Conservation (phyloP, 2,888 invertebrate species). For the Panopea generosa region DNA sequence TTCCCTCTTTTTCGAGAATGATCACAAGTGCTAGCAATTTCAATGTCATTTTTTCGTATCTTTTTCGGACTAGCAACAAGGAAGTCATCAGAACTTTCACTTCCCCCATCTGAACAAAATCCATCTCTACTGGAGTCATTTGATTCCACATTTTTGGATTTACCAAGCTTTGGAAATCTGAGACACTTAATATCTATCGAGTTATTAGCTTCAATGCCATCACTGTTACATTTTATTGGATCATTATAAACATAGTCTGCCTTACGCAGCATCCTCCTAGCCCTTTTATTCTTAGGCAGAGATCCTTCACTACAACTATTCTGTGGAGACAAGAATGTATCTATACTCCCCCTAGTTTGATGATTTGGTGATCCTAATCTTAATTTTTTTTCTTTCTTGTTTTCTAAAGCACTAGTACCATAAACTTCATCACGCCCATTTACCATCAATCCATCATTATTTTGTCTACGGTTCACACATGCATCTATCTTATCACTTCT, state of each 20-base stretch:
- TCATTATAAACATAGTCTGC: too few relatives aligned
- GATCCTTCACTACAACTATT: background rate
- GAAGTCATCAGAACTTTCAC: constrained; percentile 12
- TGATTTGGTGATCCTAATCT: background rate
- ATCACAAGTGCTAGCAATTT: too few relatives aligned
- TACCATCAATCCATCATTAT: constrained; percentile 23
- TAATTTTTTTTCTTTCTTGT: background rate
- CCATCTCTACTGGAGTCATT: constrained; percentile 10
- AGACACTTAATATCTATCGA: too few relatives aligned
- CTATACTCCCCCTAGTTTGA: background rate
- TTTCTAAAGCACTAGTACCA: background rate
- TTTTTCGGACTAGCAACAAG: constrained; percentile 11
- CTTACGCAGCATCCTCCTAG: too few relatives aligned
- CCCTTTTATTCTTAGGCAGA: too few relatives aligned
- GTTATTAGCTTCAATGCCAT: too few relatives aligned
- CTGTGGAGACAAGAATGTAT: background rate
- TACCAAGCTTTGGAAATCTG: background rate
- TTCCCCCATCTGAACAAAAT: constrained; percentile 17
- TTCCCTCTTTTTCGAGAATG: background rate
- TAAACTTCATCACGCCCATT: constrained; percentile 41
- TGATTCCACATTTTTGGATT: background rate
- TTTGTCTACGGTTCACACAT: constrained; percentile 23
- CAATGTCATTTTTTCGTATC: constrained; percentile 4
- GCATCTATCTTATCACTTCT: constrained; percentile 7
- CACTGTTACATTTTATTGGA: too few relatives aligned